A percentile compares a stretch with the other conserved stretches of the same genome.
Conservation (phyloP, 2,797 vertebrate genomes). For the Typhlichthys subterraneus region DNA sequence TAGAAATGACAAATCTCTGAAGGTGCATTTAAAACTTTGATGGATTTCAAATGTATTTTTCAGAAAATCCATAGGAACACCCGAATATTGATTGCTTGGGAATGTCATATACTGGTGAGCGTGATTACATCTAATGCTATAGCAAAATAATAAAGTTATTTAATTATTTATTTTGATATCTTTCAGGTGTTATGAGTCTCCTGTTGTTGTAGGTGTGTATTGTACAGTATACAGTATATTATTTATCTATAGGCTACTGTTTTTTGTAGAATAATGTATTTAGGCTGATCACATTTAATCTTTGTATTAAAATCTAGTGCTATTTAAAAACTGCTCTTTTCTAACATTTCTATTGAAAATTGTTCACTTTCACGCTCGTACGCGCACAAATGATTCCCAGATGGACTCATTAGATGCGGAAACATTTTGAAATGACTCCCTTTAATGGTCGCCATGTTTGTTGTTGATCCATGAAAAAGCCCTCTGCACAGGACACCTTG, state of each 20-base stretch:
- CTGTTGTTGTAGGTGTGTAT: too few relatives aligned
- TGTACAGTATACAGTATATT: too few relatives aligned
- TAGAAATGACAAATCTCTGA: not conserved
- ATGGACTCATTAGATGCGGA: not conserved
- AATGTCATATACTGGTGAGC: conserved; percentile 65
- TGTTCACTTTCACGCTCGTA: not conserved
- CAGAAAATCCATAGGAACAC: conserved; percentile 40
- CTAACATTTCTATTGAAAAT: too few relatives aligned
- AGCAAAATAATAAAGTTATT: conserved; percentile 11
- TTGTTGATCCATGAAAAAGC: not conserved
- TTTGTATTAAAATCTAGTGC: not conserved
- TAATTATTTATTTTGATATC: too few relatives aligned
- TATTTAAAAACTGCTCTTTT: not conserved
- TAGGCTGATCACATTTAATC: too few relatives aligned
- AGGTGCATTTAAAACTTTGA: too few relatives aligned
- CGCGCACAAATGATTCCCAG: not conserved
- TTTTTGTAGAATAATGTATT: too few relatives aligned
- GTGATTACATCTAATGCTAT: conserved; percentile 27
- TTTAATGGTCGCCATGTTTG: conserved; percentile 1
- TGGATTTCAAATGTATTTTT: conserved; percentile 1
- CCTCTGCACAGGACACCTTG: not conserved
- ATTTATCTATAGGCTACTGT: too few relatives aligned
- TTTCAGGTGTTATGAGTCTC: too few relatives aligned
- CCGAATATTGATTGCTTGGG: conserved; percentile 59
- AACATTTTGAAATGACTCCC: not conserved